Conservation (phyloP, 2,113 vertebrate species). For the Fregetta grallaria region DNA sequence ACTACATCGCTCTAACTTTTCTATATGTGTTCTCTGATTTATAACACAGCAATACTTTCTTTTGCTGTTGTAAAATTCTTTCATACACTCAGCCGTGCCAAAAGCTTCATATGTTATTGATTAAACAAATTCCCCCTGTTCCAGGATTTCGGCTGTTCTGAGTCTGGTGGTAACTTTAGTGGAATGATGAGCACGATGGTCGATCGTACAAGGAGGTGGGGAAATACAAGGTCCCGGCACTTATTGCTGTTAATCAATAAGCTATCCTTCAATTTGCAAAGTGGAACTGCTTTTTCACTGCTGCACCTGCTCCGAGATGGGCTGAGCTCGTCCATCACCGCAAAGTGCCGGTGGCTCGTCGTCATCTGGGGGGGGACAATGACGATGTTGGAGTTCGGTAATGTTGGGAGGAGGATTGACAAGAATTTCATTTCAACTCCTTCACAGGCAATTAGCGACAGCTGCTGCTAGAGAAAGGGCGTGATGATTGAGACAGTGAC, state of each 20-base stretch:
- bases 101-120: constrained; percentile 49
- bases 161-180: neutral
- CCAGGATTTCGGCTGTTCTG: neutral
- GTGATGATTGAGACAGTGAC: constrained; percentile 47
- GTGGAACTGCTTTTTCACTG: neutral
- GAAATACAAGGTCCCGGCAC: neutral
- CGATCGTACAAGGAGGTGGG: neutral
- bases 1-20: constrained; percentile 28
- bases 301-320: neutral
- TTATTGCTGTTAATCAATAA: constrained; percentile 1
- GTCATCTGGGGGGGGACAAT: neutral
- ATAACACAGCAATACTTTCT: constrained; percentile 12
- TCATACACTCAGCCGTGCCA: neutral
- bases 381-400: neutral
- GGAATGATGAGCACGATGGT: neutral
- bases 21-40: constrained; percentile 58
- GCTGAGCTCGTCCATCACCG: neutral
- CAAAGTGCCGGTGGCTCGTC: neutral
- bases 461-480: constrained; percentile 26
- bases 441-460: constrained; percentile 44
- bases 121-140: constrained; percentile 50
- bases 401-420: constrained; percentile 29
- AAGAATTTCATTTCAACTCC: constrained; percentile 28
- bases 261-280: neutral
- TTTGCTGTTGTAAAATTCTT: constrained; percentile 31